Percentiles rank a stretch among this genome's conserved stretches.
These are phyloP conservation scores for Collichthys lucidus DNA, from an alignment of 2,113 vertebrate species.

Conservation along the genomic window DNA sequence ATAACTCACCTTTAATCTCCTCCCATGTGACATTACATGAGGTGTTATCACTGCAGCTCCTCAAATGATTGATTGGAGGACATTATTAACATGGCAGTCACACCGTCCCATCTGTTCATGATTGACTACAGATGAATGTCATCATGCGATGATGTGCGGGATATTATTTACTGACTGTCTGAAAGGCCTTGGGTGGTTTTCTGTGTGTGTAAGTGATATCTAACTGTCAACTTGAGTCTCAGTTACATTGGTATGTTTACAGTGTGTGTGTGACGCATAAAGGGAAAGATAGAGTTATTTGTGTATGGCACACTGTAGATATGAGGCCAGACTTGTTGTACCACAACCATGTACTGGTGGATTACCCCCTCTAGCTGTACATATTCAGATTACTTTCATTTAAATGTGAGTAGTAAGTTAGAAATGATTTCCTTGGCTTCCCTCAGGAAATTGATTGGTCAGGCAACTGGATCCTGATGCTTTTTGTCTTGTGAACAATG, in stretches of 20 bases:
- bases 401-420: neutral
- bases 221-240: neutral
- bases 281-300: neutral
- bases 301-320: neutral
- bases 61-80: slow-evolving; percentile 58
- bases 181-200: slow-evolving; percentile 3
- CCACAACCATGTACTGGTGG: neutral
- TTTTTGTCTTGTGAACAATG: neutral
- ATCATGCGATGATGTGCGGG: slow-evolving; percentile 15
- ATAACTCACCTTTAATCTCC: slow-evolving; percentile 62
- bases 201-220: neutral
- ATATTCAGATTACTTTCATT: neutral
- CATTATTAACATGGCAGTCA: slow-evolving; percentile 52
- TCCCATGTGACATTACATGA: slow-evolving; percentile 36
- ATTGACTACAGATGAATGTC: slow-evolving; percentile 39
- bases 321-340: neutral
- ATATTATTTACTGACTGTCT: slow-evolving; percentile 32
- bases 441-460: no score
- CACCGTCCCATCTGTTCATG: slow-evolving; percentile 44
- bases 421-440: neutral
- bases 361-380: neutral
- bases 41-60: slow-evolving; percentile 11
- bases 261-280: neutral
- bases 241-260: neutral
- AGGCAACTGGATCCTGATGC: neutral